phyloP scores from a whole-genome alignment of 2,888 invertebrate species.

The Cepaea hortensis region DNA sequence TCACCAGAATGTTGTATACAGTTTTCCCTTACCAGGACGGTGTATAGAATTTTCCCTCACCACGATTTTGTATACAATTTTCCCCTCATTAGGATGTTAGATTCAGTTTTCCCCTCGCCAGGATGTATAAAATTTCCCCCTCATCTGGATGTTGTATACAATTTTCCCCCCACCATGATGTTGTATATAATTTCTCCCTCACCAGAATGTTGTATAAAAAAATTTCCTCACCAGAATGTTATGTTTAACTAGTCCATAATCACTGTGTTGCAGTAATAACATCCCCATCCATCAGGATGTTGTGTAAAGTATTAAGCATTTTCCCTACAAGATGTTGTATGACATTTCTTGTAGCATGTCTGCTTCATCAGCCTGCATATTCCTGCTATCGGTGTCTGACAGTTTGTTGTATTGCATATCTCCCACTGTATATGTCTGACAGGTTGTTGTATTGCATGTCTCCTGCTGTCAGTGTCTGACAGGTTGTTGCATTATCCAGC shows the following conservation, averaged over 20 bases:
- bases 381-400: neutral
- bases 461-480: neutral
- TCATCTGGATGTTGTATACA: too few relatives aligned
- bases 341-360: neutral
- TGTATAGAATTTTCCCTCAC: too few relatives aligned
- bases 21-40: too few relatives aligned
- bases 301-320: neutral
- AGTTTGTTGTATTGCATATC: neutral
- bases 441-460: neutral
- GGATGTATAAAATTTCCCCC: too few relatives aligned
- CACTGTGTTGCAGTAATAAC: too few relatives aligned
- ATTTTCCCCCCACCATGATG: neutral
- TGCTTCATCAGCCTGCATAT: too few relatives aligned
- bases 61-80: too few relatives aligned
- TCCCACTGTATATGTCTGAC: too few relatives aligned
- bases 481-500: neutral
- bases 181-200: neutral
- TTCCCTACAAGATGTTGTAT: neutral
- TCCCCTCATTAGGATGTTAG: too few relatives aligned
- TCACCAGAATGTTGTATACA: too few relatives aligned
- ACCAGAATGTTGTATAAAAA: neutral
- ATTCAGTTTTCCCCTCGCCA: too few relatives aligned
- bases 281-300: too few relatives aligned
- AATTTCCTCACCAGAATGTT: neutral
- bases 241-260: neutral